Evolutionary conservation across 64 coral and sea anemone species (phyloP).

Genomic region (Cladopsammia gracilis): DNA sequence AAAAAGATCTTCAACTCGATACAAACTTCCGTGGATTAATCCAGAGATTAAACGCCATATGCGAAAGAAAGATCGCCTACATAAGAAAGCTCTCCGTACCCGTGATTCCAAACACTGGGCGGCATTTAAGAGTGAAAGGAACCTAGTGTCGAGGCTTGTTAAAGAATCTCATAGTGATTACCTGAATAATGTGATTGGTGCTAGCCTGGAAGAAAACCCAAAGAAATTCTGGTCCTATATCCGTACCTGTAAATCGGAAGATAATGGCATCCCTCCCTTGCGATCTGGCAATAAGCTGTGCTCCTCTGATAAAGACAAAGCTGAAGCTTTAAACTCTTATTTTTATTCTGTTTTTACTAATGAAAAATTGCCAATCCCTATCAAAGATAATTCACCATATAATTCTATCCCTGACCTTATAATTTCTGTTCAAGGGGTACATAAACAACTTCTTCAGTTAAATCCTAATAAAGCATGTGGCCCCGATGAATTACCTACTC

Average conservation of each 20-base stretch:
- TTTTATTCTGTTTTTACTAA: slow-evolving; percentile 18
- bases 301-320: slow-evolving; percentile 27
- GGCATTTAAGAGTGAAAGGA: slow-evolving; percentile 54
- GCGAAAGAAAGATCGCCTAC: slow-evolving; percentile 56
- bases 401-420: background rate
- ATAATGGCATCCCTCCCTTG: slow-evolving; percentile 29
- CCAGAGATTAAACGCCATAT: slow-evolving; percentile 16
- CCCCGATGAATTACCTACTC: background rate
- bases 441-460: slow-evolving; percentile 4
- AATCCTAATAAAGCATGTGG: slow-evolving; percentile 43
- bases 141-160: slow-evolving; percentile 17
- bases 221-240: slow-evolving; percentile 52
- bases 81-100: slow-evolving; percentile 43
- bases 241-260: slow-evolving; percentile 12
- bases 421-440: slow-evolving; percentile 12
- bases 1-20: slow-evolving; percentile 2
- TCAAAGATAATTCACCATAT: background rate
- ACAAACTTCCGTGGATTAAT: slow-evolving; percentile 54
- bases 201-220: slow-evolving; percentile 45
- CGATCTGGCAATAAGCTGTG: background rate
- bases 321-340: slow-evolving; percentile 29
- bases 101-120: slow-evolving; percentile 36
- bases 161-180: slow-evolving; percentile 57
- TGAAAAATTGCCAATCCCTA: slow-evolving; percentile 17
- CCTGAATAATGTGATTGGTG: slow-evolving; percentile 49